Evolutionary conservation across 2,888 invertebrate species (phyloP).

Genomic region (Drosophila tripunctata): DNA sequence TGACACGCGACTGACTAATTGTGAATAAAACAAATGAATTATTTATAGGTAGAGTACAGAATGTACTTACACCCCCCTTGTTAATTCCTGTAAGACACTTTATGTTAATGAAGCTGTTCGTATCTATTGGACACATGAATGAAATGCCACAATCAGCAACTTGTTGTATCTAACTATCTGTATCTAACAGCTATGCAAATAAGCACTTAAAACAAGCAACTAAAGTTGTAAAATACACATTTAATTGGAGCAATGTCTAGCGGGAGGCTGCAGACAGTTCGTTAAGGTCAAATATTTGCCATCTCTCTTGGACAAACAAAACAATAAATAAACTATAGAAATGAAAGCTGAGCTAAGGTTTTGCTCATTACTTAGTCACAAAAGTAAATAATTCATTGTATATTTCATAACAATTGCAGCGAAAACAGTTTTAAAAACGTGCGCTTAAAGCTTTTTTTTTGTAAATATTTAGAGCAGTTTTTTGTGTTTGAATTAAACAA

Average conservation of each 20-base stretch:
- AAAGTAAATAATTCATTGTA: neutral
- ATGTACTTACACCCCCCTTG: constrained; percentile 1
- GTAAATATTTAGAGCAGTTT: neutral
- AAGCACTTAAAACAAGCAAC: constrained; percentile 26
- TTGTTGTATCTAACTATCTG: neutral
- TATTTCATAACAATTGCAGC: neutral
- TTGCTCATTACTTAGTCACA: neutral
- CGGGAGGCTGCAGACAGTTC: constrained; percentile 8
- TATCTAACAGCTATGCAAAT: constrained; percentile 52
- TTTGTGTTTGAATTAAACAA: neutral
- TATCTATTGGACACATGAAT: constrained; percentile 36
- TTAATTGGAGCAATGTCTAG: constrained; percentile 24
- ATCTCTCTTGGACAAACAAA: constrained; percentile 4
- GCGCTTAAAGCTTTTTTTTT: no score
- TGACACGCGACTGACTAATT: constrained; percentile 51
- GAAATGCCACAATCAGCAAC: constrained; percentile 27
- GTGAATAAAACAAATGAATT: constrained; percentile 33
- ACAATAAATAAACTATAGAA: constrained; percentile 8
- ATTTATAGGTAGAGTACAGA: constrained; percentile 40
- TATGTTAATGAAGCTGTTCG: constrained; percentile 23
- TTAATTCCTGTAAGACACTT: constrained; percentile 19
- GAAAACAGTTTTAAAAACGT: neutral
- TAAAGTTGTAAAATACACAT: constrained; percentile 20
- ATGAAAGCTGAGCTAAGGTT: constrained; percentile 1
- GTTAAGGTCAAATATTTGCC: constrained; percentile 23